Conservation (phyloP, 2,888 invertebrate species). For the Lasioglossum leucozonium region DNA sequence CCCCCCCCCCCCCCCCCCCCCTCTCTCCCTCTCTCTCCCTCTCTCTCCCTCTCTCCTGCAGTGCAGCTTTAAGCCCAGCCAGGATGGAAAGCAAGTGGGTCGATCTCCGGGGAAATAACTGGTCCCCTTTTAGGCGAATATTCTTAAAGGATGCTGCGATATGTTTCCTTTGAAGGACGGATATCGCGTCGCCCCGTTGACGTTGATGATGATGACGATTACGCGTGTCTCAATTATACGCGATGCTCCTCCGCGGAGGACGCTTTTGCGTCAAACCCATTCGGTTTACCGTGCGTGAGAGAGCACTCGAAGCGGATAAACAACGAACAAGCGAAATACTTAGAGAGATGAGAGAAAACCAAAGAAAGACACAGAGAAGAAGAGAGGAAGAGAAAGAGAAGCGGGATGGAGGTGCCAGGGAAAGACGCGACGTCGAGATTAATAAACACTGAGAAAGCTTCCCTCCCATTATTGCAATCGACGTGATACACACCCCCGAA, state of each 20-base stretch:
- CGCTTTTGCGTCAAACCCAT: constrained; percentile 1
- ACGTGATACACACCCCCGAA: constrained; percentile 42
- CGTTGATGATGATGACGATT: constrained; percentile 26
- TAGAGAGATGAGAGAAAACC: constrained; percentile 26
- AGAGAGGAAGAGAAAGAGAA: not conserved
- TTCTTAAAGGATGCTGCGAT: constrained; percentile 22
- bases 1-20: no score
- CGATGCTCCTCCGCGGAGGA: not conserved
- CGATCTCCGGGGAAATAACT: constrained; percentile 54
- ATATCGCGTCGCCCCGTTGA: not conserved
- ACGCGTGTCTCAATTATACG: constrained; percentile 15
- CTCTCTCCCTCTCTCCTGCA: not conserved
- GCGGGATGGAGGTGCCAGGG: constrained; percentile 15
- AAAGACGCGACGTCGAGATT: constrained; percentile 30
- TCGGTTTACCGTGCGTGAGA: not conserved
- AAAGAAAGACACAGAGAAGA: not conserved
- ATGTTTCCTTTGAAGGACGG: constrained; percentile 32
- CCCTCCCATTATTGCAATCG: constrained; percentile 57
- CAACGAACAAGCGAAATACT: constrained; percentile 14
- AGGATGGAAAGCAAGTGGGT: not conserved
- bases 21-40: not conserved
- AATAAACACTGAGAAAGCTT: constrained; percentile 50
- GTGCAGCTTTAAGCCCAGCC: constrained; percentile 12
- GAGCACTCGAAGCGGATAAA: not conserved
- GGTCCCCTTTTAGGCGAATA: constrained; percentile 29